Conservation (phyloP, 2,888 invertebrate genomes). For the Diarsia brunnea region DNA sequence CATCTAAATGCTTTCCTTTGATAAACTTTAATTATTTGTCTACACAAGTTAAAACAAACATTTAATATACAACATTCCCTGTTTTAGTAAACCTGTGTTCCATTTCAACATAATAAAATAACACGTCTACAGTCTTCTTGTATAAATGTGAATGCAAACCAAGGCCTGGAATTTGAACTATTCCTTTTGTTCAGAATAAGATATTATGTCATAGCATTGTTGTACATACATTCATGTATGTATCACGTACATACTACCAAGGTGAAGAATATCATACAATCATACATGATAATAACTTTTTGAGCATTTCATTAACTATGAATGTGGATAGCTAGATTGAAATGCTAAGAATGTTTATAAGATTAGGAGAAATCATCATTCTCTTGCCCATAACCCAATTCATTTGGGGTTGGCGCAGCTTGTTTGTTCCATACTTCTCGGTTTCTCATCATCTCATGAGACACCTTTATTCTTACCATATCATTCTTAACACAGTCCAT, state of each 20-base stretch:
- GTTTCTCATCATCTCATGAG: no score
- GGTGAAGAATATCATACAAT: conserved; percentile 28
- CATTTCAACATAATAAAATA: conserved; percentile 12
- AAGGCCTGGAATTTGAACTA: conserved; percentile 55
- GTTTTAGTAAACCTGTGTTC: background rate
- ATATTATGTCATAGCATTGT: conserved; percentile 52
- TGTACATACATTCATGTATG: conserved; percentile 24
- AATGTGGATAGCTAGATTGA: no score
- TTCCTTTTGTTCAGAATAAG: conserved; percentile 59
- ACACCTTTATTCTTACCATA: no score
- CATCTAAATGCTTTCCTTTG: background rate
- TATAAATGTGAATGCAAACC: conserved; percentile 36
- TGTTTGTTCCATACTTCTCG: no score
- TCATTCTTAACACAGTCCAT: no score
- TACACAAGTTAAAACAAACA: background rate
- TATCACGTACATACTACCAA: conserved; percentile 26
- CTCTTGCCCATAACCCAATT: no score
- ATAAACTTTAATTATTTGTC: background rate
- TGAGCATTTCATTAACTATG: no score
- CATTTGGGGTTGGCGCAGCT: no score
- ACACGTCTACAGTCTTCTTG: conserved; percentile 28
- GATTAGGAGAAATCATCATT: no score
- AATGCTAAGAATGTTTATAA: no score
- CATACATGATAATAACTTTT: no score
- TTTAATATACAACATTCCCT: background rate